phyloP scores from a whole-genome alignment of 2,113 vertebrate genomes.

The Festucalex cinctus region DNA sequence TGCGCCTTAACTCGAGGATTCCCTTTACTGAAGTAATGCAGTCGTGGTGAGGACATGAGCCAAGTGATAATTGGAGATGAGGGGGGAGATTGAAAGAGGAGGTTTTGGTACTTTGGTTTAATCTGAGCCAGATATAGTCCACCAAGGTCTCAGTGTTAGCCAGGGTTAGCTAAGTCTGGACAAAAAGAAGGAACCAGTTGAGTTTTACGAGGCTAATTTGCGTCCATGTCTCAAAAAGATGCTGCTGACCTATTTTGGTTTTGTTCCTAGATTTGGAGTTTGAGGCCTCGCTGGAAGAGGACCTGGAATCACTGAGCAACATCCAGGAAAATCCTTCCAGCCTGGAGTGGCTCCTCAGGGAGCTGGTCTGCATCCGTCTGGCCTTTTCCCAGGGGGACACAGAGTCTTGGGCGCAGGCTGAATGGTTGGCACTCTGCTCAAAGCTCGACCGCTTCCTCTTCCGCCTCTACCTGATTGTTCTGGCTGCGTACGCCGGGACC shows the following conservation, averaged over 20 bases:
- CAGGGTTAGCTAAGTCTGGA: no score
- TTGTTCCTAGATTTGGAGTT: constrained; percentile 60
- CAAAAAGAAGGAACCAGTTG: no score
- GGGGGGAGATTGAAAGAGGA: no score
- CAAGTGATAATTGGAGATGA: no score
- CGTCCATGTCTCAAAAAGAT: not conserved
- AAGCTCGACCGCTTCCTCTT: constrained; percentile 79
- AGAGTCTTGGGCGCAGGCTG: constrained; percentile 49
- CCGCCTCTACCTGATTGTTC: constrained; percentile 71
- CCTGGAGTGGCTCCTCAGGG: constrained; percentile 73
- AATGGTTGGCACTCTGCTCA: constrained; percentile 77
- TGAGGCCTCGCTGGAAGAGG: constrained; percentile 63
- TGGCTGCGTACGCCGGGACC: constrained; percentile 71
- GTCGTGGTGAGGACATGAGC: no score
- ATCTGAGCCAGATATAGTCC: no score
- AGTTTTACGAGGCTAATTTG: not conserved
- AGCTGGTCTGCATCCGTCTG: constrained; percentile 70
- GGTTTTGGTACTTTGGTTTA: no score
- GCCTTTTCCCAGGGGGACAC: constrained; percentile 68
- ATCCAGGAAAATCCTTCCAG: constrained; percentile 41
- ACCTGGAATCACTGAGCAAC: constrained; percentile 67
- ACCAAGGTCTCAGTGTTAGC: no score
- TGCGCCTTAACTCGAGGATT: no score
- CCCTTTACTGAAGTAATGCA: no score
- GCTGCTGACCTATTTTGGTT: not conserved